Evolutionary conservation across 2,113 vertebrate genomes (phyloP).

Genomic region (Hydropotes inermis): DNA sequence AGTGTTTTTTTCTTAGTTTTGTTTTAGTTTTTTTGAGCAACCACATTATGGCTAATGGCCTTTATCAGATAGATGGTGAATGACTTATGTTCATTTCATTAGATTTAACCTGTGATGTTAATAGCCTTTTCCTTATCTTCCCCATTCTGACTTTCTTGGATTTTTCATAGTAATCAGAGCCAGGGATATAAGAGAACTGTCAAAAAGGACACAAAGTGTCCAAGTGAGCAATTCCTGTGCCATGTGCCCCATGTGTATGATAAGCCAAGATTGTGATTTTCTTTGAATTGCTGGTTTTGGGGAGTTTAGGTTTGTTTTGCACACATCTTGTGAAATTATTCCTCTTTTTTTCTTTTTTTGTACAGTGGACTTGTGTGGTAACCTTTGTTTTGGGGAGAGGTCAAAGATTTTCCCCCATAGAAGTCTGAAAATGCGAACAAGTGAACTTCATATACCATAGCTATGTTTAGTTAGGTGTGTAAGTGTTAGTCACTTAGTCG

Average conservation of each 20-base stretch:
- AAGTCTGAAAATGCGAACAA: neutral
- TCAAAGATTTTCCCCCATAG: neutral
- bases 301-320: neutral
- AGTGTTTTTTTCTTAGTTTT: conserved; percentile 19
- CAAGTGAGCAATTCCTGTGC: neutral
- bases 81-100: neutral
- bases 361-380: neutral
- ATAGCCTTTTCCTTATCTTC: neutral
- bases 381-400: neutral
- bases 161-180: neutral
- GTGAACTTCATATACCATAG: neutral
- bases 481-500: neutral
- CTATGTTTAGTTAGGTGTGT: neutral
- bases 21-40: neutral
- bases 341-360: neutral
- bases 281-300: neutral
- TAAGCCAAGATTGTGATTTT: neutral
- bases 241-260: neutral
- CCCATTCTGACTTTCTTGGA: neutral
- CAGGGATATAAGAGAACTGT: neutral
- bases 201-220: neutral
- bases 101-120: neutral
- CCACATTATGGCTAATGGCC: neutral
- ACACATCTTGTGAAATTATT: conserved; percentile 2
- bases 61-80: neutral